Base-by-base conservation (phyloP, 92 coral and sea anemone species). In the Phenganax subtilis region DNA sequence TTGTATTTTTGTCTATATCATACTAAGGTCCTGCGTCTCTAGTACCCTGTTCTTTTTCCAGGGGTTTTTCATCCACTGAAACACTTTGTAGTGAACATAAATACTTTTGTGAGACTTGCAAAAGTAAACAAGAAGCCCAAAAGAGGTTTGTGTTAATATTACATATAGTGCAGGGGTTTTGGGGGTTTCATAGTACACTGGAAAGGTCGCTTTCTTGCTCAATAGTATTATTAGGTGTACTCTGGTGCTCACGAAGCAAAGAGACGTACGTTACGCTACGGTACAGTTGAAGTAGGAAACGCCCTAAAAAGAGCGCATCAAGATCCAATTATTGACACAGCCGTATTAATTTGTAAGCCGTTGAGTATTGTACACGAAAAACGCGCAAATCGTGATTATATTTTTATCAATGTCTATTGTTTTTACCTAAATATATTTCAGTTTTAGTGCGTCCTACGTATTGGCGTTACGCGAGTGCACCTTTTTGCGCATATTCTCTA, bases 51-150 rank as follows among this genome's bases (percentile, higher is more conserved):
- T 72, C 31, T 51, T n/a, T 73, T 73, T 73, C 67, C 85, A 94
- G 98, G 86, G 98, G 98, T 27, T 94, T 94, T 86, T 94, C 98
- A 0, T 92, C 97, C n/a, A 94, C 98, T 25, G 98, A 94, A 83
- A 94, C 98, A 25, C 90, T 94, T 16, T 92, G 98, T 85, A 90
- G 97, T 80, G 98, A 94, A 67, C 92, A 94, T 61, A 94, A 94
- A 75, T 94, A 94, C 77, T 94, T 94, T 72, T 94, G 98, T 92
- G 98, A 94, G 76, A 90, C 91, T 61, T 94, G 98, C 74, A 92
- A 97, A 78, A 92, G 97, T 31, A 94, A 94, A 76, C 98, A 94
- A 75, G 98, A 94, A 75, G 98, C 98, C 31, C 98, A 94, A 72
- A 94, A 94, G 90, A 84, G 98, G 98, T 94, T 75, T 75, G 67